Evolutionary conservation across 2,888 invertebrate genomes (phyloP), one percentile per base, ranked within the genome.

Genomic region (Eupithecia subumbrata): DNA sequence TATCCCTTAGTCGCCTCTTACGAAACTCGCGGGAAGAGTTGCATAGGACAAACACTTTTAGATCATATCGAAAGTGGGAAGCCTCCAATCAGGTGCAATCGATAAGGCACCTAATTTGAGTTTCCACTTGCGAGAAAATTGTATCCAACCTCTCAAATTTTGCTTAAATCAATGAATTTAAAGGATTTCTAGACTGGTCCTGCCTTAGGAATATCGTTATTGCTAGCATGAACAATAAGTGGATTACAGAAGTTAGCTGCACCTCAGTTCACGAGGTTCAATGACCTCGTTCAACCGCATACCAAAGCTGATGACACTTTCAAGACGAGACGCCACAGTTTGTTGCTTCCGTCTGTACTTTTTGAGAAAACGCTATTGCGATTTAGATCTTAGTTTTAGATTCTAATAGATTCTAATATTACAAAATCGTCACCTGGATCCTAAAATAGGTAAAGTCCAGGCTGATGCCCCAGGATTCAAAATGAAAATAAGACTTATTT

Each of bases 251-350:
- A 69, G 73, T 63, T 18, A 25, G 60, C 16, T 52, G 18, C 73
- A 66, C 72, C 76, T 72, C 76, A 63, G 74, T n/a, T 71, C 34
- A n/a, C 45, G 11, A 25, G 66, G 74, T 69, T 76, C 73, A 69
- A 56, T 66, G 56, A 74, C 76, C 76, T 16, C 73, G 37, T 69
- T 73, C 48, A 74, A 76, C 76, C 76, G 76, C 76, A 76, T 73
- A 67, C 30, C 76, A 64, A 56, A 45, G 71, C 60, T 22, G 60
- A 63, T 64, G 71, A 34, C 74, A 74, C 74, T 74, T 74, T 74
- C 73, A 56, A 76, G 74, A 56, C 4, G 22, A 73, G 60, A 14
- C 5, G 60, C 25, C 22, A 25, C 60, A 14, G 0, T 25, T 56
- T 60, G 25, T 56, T 60, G 12, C 25, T 60, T 25, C 60, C 60